Evolutionary conservation across 2,113 vertebrate genomes (phyloP).

Genomic region (Phocoena phocoena): DNA sequence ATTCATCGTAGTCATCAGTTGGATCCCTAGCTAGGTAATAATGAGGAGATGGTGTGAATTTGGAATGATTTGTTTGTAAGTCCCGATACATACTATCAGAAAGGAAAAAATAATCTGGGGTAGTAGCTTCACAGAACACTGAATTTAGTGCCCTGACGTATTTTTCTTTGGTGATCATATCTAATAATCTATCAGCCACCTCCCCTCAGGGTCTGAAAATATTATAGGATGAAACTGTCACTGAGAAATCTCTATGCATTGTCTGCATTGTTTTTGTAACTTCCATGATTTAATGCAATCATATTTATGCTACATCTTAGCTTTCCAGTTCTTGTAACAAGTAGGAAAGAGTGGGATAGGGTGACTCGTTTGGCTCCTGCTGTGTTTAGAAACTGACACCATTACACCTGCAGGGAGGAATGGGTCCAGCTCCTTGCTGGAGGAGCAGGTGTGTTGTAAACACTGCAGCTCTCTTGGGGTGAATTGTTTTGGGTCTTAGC

Average conservation of each 20-base stretch:
- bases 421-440: rapidly evolving
- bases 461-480: neutral
- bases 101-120: neutral
- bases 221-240: neutral
- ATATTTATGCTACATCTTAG: too few relatives aligned
- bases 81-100: neutral
- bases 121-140: neutral
- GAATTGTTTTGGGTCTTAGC: neutral
- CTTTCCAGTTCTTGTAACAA: neutral
- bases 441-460: neutral
- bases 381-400: neutral
- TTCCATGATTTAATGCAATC: neutral
- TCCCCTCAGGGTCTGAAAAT: neutral
- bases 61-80: neutral
- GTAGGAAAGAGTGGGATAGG: neutral
- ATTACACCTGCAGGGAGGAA: neutral
- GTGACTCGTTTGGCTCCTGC: neutral
- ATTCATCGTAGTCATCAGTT: rapidly evolving
- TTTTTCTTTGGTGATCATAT: neutral
- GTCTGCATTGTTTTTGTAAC: neutral
- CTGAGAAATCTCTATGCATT: rapidly evolving
- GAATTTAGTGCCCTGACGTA: neutral
- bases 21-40: neutral
- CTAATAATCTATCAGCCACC: neutral
- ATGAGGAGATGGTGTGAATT: neutral